Conservation (phyloP, 2,113 vertebrate genomes). For the Phylloscopus trochiloides region DNA sequence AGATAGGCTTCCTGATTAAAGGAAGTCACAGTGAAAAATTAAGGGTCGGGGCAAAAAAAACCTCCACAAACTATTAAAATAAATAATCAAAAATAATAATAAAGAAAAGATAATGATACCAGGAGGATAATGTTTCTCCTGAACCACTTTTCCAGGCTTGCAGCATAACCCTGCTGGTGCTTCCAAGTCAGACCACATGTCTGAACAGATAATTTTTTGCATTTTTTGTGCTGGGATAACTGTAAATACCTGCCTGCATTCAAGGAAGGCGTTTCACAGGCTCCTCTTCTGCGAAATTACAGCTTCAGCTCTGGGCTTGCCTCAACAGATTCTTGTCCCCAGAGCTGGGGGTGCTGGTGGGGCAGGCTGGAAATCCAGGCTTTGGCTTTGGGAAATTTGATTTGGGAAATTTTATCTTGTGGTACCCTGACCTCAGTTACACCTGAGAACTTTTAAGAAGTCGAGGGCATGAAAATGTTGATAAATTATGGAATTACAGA, state of each 20-base stretch:
- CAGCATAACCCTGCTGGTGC: background rate
- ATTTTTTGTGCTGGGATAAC: background rate
- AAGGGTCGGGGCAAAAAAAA: background rate
- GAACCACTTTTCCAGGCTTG: background rate
- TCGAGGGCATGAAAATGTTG: background rate
- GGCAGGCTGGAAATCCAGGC: background rate
- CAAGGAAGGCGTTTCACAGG: background rate
- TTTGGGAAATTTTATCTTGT: background rate
- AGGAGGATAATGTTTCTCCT: background rate
- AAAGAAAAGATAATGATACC: no score
- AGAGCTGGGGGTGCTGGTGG: constrained; percentile 40
- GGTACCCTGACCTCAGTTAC: fast-evolving
- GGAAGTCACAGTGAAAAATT: background rate
- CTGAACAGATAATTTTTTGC: background rate
- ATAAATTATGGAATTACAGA: background rate
- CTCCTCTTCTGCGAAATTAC: background rate
- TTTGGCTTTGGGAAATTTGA: background rate
- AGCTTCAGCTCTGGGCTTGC: background rate
- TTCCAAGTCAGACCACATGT: background rate
- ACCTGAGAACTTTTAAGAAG: background rate
- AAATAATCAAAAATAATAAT: background rate
- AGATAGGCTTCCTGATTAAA: background rate
- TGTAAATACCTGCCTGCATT: background rate
- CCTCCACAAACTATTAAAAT: background rate
- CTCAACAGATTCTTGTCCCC: background rate